Evolutionary conservation across 2,888 invertebrate genomes (phyloP).

Genomic region (Metopia argyrocephala): DNA sequence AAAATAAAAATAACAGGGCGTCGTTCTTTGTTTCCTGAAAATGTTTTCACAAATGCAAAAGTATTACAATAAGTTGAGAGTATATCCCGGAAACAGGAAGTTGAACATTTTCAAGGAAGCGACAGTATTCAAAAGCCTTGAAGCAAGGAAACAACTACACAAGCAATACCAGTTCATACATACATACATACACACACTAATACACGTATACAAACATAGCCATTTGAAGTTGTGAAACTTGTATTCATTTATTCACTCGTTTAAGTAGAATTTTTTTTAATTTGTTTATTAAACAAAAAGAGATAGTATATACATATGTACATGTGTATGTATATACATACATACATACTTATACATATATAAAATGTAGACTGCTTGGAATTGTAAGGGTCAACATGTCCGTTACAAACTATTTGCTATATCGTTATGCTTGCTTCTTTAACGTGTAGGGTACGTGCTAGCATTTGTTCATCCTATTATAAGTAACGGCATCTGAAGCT

Average conservation of each 20-base stretch:
- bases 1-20: constrained; percentile 72
- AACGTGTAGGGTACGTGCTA: background rate
- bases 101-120: constrained; percentile 79
- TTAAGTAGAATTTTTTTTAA: too few relatives aligned
- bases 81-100: constrained; percentile 79
- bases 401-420: background rate
- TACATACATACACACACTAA: constrained; percentile 8
- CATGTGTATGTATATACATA: constrained; percentile 10
- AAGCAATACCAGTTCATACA: background rate
- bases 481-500: constrained; percentile 47
- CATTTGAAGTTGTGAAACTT: too few relatives aligned
- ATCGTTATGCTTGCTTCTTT: background rate
- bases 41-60: constrained; percentile 79
- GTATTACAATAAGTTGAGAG: constrained; percentile 62
- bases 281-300: too few relatives aligned
- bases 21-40: constrained; percentile 79
- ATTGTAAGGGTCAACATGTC: too few relatives aligned
- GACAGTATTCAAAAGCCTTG: constrained; percentile 72
- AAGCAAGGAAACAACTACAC: constrained; percentile 61
- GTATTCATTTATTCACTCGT: too few relatives aligned
- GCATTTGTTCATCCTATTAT: constrained; percentile 27
- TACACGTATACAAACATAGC: too few relatives aligned
- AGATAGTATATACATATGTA: too few relatives aligned
- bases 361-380: background rate
- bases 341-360: background rate